phyloP scores from a whole-genome alignment of 2,797 vertebrate species.

The Rhinichthys osculus region DNA sequence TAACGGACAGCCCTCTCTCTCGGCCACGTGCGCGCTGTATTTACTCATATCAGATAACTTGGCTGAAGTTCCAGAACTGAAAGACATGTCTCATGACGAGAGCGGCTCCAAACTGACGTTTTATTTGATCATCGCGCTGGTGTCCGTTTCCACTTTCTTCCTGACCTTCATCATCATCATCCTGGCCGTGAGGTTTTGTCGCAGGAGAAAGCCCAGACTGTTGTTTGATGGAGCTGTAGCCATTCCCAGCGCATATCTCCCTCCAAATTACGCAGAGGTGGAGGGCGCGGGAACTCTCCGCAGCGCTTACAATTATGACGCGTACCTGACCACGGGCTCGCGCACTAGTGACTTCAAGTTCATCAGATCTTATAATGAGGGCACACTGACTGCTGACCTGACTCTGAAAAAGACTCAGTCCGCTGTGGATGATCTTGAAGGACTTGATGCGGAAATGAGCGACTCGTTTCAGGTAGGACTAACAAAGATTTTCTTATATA shows the following conservation, averaged over 20 bases:
- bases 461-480: too few species aligned
- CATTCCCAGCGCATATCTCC: slow-evolving; percentile 66
- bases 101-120: slow-evolving; percentile 60
- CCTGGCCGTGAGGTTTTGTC: slow-evolving; percentile 66
- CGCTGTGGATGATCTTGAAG: slow-evolving; percentile 1
- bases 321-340: slow-evolving; percentile 73
- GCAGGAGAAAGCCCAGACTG: slow-evolving; percentile 65
- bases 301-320: slow-evolving; percentile 68
- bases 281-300: slow-evolving; percentile 69
- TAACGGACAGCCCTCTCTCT: too few species aligned
- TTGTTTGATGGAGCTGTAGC: slow-evolving; percentile 65
- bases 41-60: too few species aligned
- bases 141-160: slow-evolving; percentile 75
- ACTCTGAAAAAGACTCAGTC: neutral
- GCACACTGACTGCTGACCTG: slow-evolving; percentile 61
- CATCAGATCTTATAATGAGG: slow-evolving; percentile 70
- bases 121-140: slow-evolving; percentile 68
- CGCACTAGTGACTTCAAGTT: slow-evolving; percentile 77
- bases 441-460: slow-evolving; percentile 60
- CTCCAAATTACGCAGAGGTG: slow-evolving; percentile 74
- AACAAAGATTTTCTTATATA: too few species aligned
- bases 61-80: too few species aligned
- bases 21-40: too few species aligned
- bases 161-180: slow-evolving; percentile 66
- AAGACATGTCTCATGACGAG: too few species aligned